Evolutionary conservation across 2,797 vertebrate genomes (phyloP), one percentile per base, ranked within the genome.

Genomic region (Monodelphis domestica): DNA sequence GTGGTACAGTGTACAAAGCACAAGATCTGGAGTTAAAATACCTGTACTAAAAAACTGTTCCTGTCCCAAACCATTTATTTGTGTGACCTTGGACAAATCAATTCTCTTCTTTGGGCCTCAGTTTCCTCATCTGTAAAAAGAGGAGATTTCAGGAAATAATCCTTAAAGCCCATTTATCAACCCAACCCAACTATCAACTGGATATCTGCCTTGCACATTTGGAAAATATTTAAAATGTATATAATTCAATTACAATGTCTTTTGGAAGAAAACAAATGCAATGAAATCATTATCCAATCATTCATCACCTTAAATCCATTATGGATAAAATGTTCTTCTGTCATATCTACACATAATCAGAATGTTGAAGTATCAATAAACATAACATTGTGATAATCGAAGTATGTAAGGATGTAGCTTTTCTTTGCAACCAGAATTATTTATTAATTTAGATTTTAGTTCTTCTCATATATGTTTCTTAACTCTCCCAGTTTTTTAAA

Each of bases 291-390:
- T 70, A 70, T 38, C 4, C 1, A 38, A 21, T 38, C 17, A 17
- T 70, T 38, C 70, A 38, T n/a, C 59, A n/a, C 12, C 3, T 17
- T 59, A 12, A 17, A 38, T 70, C 33, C 15, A 70, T 70, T 70
- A n/a, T 70, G 59, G 33, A 70, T 87, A 91, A 89, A 93, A 91
- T 91, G 3, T 53, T 29, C 93, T 45, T 52, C 54, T 89, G 24
- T 93, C 12, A 54, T 54, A 87, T 89, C 63, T 93, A 38, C 3
- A 91, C 91, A 29, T 84, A 78, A 95, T 95, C 90, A 2, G 88
- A 92, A 93, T 90, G 4, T 28, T 95, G n/a, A 12, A 91, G 89
- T 89, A 93, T 94, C 93, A 87, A 10, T 84, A 45, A 84, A 26
- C 9, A 14, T 78, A 7, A 24, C 14, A 29, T 78, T 17, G 45